phyloP scores from a whole-genome alignment of 1,140 invertebrate species.

The Neotoxoptera formosana region DNA sequence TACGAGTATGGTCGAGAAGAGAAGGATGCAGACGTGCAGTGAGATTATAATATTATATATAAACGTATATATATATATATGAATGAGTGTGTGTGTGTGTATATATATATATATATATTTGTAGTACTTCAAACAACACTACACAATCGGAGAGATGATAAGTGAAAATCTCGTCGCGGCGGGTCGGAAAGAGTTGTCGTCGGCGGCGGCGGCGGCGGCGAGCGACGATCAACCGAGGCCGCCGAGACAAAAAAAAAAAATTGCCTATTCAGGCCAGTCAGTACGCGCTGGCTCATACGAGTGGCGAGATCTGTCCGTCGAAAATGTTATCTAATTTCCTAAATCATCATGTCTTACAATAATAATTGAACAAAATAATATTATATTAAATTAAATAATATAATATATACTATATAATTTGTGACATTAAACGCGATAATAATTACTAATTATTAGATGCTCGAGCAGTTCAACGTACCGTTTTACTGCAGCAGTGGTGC shows the following conservation, averaged over 20 bases:
- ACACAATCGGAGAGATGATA: background rate
- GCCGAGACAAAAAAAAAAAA: background rate
- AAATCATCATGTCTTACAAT: too few species aligned
- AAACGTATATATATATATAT: background rate
- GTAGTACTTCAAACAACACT: background rate
- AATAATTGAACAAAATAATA: too few species aligned
- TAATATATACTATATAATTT: too few species aligned
- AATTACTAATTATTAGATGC: too few species aligned
- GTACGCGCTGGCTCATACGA: background rate
- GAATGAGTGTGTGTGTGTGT: background rate
- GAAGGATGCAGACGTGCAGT: background rate
- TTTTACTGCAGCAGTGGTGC: too few species aligned
- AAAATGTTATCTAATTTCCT: background rate
- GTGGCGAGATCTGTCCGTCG: background rate
- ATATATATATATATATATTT: background rate
- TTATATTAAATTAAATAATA: too few species aligned
- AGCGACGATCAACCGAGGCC: background rate
- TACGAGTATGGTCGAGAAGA: background rate
- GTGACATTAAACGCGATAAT: too few species aligned
- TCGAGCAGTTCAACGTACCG: too few species aligned
- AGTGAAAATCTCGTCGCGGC: conserved; percentile 1
- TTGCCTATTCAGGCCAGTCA: background rate
- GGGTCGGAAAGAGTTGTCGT: background rate
- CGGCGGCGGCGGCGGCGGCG: too few species aligned
- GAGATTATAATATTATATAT: background rate